phyloP scores from a whole-genome alignment of 2,113 vertebrate species.

The Bubalus kerabau region DNA sequence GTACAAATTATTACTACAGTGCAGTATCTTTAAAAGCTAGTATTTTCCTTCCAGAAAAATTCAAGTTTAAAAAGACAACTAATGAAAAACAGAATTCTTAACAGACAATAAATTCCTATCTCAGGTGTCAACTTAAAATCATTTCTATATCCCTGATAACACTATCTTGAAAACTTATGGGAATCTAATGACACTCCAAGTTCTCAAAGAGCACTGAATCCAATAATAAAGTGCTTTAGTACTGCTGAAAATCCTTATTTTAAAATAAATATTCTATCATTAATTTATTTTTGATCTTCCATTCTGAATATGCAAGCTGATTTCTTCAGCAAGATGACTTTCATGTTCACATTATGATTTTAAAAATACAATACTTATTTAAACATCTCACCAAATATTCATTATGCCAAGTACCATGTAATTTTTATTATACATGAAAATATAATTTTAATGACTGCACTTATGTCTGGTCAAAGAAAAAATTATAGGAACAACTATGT shows the following conservation, averaged over 20 bases:
- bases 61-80: neutral
- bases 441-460: neutral
- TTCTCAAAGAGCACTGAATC: neutral
- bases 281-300: neutral
- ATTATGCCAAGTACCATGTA: neutral
- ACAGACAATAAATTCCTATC: neutral
- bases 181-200: neutral
- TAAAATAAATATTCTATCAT: neutral
- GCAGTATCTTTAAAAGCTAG: neutral
- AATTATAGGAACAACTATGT: neutral
- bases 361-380: neutral
- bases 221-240: neutral
- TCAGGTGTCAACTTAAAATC: constrained; percentile 1
- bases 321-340: constrained; percentile 8
- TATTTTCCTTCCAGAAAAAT: neutral
- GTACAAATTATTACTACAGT: neutral
- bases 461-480: neutral
- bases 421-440: neutral
- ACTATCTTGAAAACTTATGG: neutral
- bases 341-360: neutral
- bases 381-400: neutral
- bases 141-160: neutral
- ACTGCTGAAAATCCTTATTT: neutral
- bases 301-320: neutral
- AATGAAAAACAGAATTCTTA: constrained; percentile 4